Conservation (phyloP, 2,113 vertebrate species). For the Promerops cafer region DNA sequence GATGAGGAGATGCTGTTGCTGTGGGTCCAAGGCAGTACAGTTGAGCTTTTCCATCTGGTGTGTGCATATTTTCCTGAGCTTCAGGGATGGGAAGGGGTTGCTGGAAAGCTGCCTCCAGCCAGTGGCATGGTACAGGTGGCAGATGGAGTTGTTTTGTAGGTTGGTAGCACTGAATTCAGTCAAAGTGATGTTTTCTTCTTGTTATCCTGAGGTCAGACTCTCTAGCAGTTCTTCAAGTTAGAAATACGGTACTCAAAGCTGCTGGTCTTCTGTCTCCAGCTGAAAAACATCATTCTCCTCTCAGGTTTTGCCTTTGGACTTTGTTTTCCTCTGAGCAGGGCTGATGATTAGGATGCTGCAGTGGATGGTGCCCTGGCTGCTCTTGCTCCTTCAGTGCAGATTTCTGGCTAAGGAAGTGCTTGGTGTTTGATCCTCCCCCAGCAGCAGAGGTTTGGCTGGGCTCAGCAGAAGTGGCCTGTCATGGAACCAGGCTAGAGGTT, state of each 20-base stretch:
- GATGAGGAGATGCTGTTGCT: neutral
- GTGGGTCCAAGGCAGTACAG: rapidly evolving
- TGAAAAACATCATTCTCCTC: neutral
- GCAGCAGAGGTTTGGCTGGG: neutral
- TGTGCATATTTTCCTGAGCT: neutral
- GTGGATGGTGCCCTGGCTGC: neutral
- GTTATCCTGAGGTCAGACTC: neutral
- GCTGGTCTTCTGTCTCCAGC: neutral
- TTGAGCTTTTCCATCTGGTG: neutral
- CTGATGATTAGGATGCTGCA: neutral
- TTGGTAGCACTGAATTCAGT: neutral
- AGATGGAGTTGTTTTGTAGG: neutral
- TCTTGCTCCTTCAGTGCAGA: neutral
- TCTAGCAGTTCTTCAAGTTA: neutral
- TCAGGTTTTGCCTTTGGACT: neutral
- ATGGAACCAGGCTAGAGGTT: neutral
- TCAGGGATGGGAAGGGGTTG: neutral
- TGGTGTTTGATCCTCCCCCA: neutral
- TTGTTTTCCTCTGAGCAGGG: neutral
- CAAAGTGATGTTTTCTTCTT: neutral
- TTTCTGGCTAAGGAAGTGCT: neutral
- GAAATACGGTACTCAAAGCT: neutral
- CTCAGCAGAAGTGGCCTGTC: neutral
- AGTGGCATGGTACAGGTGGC: rapidly evolving
- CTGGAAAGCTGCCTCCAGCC: neutral